Evolutionary conservation across 2,113 vertebrate species (phyloP), one percentile per base, ranked within the genome.

Genomic region (Onychostruthus taczanowskii): DNA sequence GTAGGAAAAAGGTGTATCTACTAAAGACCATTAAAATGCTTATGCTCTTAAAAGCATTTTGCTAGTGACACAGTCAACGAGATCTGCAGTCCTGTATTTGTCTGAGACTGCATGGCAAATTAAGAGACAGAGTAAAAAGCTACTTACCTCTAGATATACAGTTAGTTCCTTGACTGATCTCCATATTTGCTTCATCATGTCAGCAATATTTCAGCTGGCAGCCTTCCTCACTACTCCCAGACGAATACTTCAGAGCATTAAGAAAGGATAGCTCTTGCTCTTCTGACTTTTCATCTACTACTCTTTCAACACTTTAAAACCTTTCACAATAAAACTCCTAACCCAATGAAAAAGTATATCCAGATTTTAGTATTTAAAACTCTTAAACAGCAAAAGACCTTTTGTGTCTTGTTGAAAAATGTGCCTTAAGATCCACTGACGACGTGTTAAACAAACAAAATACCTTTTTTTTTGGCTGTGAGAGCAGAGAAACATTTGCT

Each of bases 51-150:
- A 15, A 59, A 67, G 16, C 16, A 20, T 27, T 66, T 75, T 50
- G 35, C 35, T 37, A 49, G 62, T 14, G 28, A 43, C 15, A 21
- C 2, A 2, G 46, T 12, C 58, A 43, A 37, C 0, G 0, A n/a
- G 35, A 81, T 37, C n/a, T 44, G 43, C 33, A 33, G 46, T 15
- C 28, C 58, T 44, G 30, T 22, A 14, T 23, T 55, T 55, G 13
- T 50, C 63, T 37, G 77, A 89, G 37, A 14, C 66, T 46, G 26
- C 13, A 41, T 0, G 10, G 27, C 44, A 80, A 90, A 62, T 49
- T 1, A 66, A 73, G 26, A 67, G 24, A 59, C 24, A 59, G 19
- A 74, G n/a, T 64, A 26, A 66, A 91, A 82, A 79, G 46, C 59
- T 70, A 80, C 88, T 95, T 96, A 94, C 94, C 79, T 80, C 33